Conservation (phyloP, 2,113 vertebrate genomes). For the Xyliphius kryptos region DNA sequence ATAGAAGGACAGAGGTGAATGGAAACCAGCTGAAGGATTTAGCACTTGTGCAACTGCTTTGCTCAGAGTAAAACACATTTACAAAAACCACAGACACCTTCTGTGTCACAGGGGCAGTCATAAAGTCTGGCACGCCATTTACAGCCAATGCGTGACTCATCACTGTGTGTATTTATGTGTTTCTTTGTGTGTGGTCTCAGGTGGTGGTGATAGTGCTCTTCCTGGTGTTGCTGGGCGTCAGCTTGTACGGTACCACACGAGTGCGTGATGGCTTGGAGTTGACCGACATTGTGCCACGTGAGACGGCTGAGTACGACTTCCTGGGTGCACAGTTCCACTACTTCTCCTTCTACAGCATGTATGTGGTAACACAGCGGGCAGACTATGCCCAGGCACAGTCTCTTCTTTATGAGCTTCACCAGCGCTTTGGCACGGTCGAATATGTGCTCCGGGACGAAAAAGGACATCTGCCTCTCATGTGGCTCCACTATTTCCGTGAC, state of each 20-base stretch:
- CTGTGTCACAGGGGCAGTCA: conserved; percentile 25
- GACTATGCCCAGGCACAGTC: conserved; percentile 85
- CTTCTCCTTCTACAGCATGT: conserved; percentile 99
- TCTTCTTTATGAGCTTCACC: conserved; percentile 88
- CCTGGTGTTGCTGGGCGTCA: conserved; percentile 83
- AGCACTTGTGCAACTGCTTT: conserved; percentile 29
- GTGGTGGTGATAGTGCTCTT: conserved; percentile 88
- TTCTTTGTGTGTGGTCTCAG: conserved; percentile 58
- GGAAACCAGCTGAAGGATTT: conserved; percentile 28
- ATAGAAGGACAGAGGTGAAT: conserved; percentile 14
- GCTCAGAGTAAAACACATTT: conserved; percentile 27
- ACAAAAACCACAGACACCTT: conserved; percentile 40
- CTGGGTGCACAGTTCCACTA: conserved; percentile 96
- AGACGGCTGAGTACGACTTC: conserved; percentile 94
- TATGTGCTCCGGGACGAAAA: conserved; percentile 86
- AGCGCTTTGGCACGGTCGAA: conserved; percentile 78
- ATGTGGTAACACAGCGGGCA: conserved; percentile 89
- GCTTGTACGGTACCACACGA: conserved; percentile 90
- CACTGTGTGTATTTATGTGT: conserved; percentile 24
- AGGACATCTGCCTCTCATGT: conserved; percentile 88
- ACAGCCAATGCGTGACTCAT: conserved; percentile 31
- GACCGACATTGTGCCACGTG: conserved; percentile 94
- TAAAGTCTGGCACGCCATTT: conserved; percentile 10
- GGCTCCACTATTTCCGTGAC: conserved; percentile 94
- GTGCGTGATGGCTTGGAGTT: conserved; percentile 91